Base-by-base conservation (phyloP, 2,113 vertebrate genomes). In the Amblyornis subalaris region DNA sequence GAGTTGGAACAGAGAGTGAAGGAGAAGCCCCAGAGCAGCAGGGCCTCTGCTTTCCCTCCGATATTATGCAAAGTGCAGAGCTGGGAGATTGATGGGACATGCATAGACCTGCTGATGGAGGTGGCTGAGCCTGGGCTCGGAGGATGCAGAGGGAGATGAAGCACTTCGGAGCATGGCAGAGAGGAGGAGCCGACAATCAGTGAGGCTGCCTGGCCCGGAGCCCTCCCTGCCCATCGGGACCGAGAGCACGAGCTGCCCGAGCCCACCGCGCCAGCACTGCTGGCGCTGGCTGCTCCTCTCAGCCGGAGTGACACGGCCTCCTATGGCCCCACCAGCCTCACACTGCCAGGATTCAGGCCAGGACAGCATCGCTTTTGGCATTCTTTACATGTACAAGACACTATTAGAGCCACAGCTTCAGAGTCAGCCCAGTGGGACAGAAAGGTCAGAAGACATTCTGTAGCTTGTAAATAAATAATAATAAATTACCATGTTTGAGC, bases 401-500 rank as follows among this genome's bases (percentile, higher is more conserved):
- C 70, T 66, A 20, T 77, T 71, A 88, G 64, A 93, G 77, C 71
- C 7, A 0, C 6, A 5, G 94, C 85, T 94, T 58, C 15, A 10
- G 60, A 92, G 75, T 42, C 10, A 14, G 82, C 67, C 88, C 77
- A 20, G 55, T 2, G 48, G 92, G 79, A 95, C 79, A 45, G 9
- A 78, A 94, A 97, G 95, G 97, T 95, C 97, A 97, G 85, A 94
- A 96, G 96, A 95, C 89, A 76, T 95, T 79, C 94, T 95, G 95
- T 91, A 36, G 13, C 95, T 92, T 95, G 75, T 97, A 96, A 97
- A 96, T 96, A 97, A 97, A 97, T 96, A 95, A 96, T 91, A 96
- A 96, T 94, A 96, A 97, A 97, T 96, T 79, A 95, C 86, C 90
- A 75, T 82, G 72, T 96, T 90, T 93, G 96, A 93, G 88, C 92